Evolutionary conservation across 2,797 vertebrate genomes (phyloP).

Genomic region (Tapirus indicus): DNA sequence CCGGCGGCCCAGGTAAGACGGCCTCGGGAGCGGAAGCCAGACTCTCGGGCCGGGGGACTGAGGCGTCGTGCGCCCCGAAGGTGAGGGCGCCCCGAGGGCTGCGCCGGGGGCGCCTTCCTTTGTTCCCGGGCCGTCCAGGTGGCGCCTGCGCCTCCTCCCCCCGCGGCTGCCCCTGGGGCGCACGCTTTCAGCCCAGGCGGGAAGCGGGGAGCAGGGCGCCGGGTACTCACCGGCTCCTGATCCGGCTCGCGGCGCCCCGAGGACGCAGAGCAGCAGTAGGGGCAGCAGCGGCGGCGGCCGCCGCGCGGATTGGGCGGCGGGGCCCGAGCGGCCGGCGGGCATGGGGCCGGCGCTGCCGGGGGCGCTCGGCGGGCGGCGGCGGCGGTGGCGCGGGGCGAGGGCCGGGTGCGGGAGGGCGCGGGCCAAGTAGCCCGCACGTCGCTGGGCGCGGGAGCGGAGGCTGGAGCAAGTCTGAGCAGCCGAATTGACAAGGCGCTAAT

Average conservation of each 20-base stretch:
- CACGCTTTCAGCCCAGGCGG: background rate
- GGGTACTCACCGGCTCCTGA: constrained; percentile 81
- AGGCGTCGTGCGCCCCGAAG: constrained; percentile 37
- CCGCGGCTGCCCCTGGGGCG: constrained; percentile 64
- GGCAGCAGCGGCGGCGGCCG: constrained; percentile 71
- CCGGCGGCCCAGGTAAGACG: constrained; percentile 76
- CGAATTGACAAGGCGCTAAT: constrained; percentile 93
- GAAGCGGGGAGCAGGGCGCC: constrained; percentile 15
- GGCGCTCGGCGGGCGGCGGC: constrained; percentile 52
- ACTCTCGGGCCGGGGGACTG: background rate
- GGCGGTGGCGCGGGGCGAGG: constrained; percentile 24
- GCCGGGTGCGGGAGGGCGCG: constrained; percentile 73
- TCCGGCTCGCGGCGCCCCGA: constrained; percentile 77
- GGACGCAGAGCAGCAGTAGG: constrained; percentile 76
- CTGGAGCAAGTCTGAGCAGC: constrained; percentile 93
- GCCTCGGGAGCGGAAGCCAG: constrained; percentile 32
- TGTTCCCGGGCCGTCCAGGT: constrained; percentile 83
- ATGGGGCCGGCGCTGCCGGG: constrained; percentile 74
- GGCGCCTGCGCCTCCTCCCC: constrained; percentile 76
- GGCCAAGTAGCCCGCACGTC: constrained; percentile 82
- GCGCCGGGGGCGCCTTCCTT: constrained; percentile 78
- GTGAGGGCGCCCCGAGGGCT: constrained; percentile 83
- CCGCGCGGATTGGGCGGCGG: constrained; percentile 78
- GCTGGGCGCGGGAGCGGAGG: constrained; percentile 85
- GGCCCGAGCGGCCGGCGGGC: constrained; percentile 77